Evolutionary conservation across 2,888 invertebrate species (phyloP), one percentile per base, ranked within the genome.

Genomic region (Trichogramma evanescens): DNA sequence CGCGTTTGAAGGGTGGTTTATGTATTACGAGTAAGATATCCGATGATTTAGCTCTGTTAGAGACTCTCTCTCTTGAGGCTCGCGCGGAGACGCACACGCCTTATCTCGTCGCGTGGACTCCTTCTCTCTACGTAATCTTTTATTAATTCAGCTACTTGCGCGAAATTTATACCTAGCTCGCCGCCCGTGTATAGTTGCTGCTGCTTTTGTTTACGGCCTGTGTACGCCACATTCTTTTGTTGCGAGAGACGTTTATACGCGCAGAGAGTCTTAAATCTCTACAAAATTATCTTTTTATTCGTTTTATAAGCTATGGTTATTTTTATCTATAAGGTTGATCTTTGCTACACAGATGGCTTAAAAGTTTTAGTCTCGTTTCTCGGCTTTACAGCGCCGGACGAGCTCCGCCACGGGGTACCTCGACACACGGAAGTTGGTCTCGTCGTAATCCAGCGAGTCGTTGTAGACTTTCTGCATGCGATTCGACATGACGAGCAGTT

Each of bases 1-100:
- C 51, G 74, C 75, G 76, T 74, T 69, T 70, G 75, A 75, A 77
- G 77, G 77, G 77, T 76, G 76, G 72, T 77, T 77, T 77, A 77
- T 77, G 77, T 77, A 77, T 77, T 75, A 74, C 72, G 72, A 73
- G 72, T 73, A 74, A 77, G 77, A 77, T 77, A 77, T 77, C 77
- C 77, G 76, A 77, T 77, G 77, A 77, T 77, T 77, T 77, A 77
- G 75, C 76, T 74, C 68, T 71, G 72, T 26, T 26, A 26, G 26
- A 26, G 26, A 26, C 26, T 26, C 26, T 26, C 26, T 26, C 26
- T 26, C 26, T 26, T 26, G 13, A 13, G 13, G 26, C 26, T 26
- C 26, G 2, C 26, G 26, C 1, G 26, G 26, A 26, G 26, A 26
- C 26, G 26, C 26, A 26, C 26, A 26, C 26, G 26, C 26, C 26